Evolutionary conservation across 92 coral and sea anemone genomes (phyloP).

Genomic region (Palythoa heliodiscus): DNA sequence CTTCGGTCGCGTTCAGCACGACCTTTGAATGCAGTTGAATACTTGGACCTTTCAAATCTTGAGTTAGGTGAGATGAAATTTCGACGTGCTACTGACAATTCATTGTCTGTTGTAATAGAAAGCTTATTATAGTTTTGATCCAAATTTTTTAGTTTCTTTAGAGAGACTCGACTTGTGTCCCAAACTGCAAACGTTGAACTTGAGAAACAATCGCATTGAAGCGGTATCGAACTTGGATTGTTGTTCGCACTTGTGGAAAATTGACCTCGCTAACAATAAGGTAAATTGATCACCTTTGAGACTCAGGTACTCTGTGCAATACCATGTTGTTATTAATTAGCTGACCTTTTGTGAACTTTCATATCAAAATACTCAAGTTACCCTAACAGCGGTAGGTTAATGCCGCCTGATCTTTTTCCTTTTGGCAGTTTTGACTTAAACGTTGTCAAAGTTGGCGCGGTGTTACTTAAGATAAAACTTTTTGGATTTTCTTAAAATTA

Average conservation of each 20-base stretch:
- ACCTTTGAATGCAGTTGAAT: slow-evolving; percentile 82
- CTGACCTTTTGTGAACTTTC: background rate
- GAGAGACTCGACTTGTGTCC: slow-evolving; percentile 92
- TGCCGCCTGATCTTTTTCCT: background rate
- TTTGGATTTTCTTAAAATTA: background rate
- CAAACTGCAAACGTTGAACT: slow-evolving; percentile 75
- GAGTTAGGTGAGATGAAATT: slow-evolving; percentile 70
- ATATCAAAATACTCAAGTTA: background rate
- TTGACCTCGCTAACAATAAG: slow-evolving; percentile 94
- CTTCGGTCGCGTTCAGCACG: slow-evolving; percentile 88
- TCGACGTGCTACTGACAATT: background rate
- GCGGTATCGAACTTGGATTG: slow-evolving; percentile 81
- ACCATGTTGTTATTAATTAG: background rate
- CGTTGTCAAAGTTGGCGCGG: background rate
- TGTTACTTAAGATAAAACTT: background rate
- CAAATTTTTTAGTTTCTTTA: slow-evolving; percentile 70
- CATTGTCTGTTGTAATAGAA: slow-evolving; percentile 13
- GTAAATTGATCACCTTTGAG: slow-evolving; percentile 51
- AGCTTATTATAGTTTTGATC: slow-evolving; percentile 1
- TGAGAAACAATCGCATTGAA: slow-evolving; percentile 83
- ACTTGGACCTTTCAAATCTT: slow-evolving; percentile 89
- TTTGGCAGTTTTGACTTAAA: background rate
- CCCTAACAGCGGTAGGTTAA: too few species aligned
- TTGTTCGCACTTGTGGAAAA: slow-evolving; percentile 95
- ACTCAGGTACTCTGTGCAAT: background rate